A percentile compares a stretch with the other conserved stretches of the same genome.
These are phyloP conservation scores for Atherinomorus stipes DNA, from an alignment of 2,113 vertebrate genomes.

Conservation along the genomic window DNA sequence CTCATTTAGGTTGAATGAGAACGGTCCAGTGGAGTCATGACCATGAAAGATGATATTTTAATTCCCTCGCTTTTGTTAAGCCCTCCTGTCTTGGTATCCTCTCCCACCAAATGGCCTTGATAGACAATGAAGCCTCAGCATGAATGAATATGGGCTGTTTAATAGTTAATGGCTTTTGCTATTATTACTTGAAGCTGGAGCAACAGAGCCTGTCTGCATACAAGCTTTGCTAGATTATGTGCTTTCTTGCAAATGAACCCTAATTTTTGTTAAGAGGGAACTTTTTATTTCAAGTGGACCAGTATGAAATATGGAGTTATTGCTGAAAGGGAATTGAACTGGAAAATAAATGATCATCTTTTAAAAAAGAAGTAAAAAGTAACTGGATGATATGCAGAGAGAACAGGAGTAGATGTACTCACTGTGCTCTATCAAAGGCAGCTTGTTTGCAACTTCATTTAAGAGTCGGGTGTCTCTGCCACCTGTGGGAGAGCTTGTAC, in stretches of 20 bases:
- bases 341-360: constrained; percentile 44
- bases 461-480: constrained; percentile 60
- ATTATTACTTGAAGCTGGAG: constrained; percentile 47
- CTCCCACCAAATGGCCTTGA: constrained; percentile 51
- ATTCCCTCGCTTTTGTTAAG: constrained; percentile 53
- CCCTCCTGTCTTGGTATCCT: constrained; percentile 27
- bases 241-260: background rate
- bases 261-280: background rate
- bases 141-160: constrained; percentile 58
- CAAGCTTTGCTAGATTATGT: background rate
- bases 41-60: constrained; percentile 68
- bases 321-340: constrained; percentile 32
- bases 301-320: constrained; percentile 23
- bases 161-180: constrained; percentile 72
- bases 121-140: constrained; percentile 50
- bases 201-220: constrained; percentile 12
- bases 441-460: constrained; percentile 52
- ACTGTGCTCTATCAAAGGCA: constrained; percentile 65
- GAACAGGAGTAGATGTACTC: constrained; percentile 5
- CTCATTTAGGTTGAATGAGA: constrained; percentile 27
- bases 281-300: background rate
- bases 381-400: background rate
- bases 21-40: constrained; percentile 37
- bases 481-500: constrained; percentile 56
- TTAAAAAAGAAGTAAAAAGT: constrained; percentile 17